Conservation (phyloP, 2,888 invertebrate genomes). For the Suillia variegata region DNA sequence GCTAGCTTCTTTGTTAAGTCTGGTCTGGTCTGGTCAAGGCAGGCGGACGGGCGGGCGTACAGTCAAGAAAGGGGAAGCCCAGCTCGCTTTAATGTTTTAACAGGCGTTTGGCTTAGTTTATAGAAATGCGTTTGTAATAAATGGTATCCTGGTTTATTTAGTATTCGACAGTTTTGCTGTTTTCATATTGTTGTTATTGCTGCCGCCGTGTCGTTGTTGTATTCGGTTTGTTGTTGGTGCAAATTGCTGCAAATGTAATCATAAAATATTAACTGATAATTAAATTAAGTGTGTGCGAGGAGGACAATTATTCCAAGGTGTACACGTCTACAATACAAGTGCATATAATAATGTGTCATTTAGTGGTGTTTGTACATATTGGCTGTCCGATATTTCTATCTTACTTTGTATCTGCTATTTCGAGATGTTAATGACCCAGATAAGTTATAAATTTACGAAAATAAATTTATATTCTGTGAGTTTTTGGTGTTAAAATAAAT, state of each 20-base stretch:
- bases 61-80: too few species aligned
- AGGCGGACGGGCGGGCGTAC: too few species aligned
- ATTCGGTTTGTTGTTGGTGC: too few species aligned
- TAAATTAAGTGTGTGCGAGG: conserved; percentile 40
- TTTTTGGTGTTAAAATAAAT: too few species aligned
- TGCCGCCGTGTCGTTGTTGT: not conserved
- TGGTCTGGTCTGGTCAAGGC: not conserved
- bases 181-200: not conserved
- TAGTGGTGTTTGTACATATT: too few species aligned
- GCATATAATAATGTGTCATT: too few species aligned
- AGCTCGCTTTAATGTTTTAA: conserved; percentile 12
- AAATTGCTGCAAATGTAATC: conserved; percentile 31
- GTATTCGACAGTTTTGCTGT: not conserved
- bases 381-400: too few species aligned
- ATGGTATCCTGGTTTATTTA: conserved; percentile 11
- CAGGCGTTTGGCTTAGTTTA: conserved; percentile 10
- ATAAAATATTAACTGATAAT: conserved; percentile 50
- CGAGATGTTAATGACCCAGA: not conserved
- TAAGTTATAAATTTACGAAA: too few species aligned
- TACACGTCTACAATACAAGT: too few species aligned
- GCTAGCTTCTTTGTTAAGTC: not conserved
- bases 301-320: too few species aligned
- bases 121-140: conserved; percentile 24
- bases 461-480: too few species aligned
- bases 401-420: too few species aligned